Percentiles rank a stretch among this genome's conserved stretches.
Evolutionary conservation across 2,113 vertebrate genomes (phyloP).

Genomic region (Psittacara wagleri): DNA sequence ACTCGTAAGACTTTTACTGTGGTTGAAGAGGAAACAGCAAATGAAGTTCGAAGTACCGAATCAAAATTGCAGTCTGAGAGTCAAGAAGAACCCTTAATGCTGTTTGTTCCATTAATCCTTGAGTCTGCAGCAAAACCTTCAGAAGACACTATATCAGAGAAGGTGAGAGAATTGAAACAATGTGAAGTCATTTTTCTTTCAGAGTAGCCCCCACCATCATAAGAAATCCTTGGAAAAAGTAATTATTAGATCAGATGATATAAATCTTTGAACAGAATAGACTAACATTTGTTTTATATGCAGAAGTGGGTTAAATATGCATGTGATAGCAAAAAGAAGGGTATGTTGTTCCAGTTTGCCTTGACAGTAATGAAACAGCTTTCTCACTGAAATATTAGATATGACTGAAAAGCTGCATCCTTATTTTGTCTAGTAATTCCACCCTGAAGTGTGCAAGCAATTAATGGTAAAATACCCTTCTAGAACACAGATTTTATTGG

Average conservation of each 20-base stretch:
- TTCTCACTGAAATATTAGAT: not conserved
- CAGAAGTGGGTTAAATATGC: not conserved
- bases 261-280: not conserved
- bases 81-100: constrained; percentile 52
- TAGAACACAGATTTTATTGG: not conserved
- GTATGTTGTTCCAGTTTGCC: not conserved
- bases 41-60: constrained; percentile 63
- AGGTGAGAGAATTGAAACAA: constrained; percentile 59
- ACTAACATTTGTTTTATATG: not conserved
- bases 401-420: not conserved
- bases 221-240: not conserved
- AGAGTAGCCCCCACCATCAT: not conserved
- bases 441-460: not conserved
- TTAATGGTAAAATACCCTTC: not conserved
- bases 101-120: constrained; percentile 38
- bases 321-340: not conserved
- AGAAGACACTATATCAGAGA: constrained; percentile 60
- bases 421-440: not conserved
- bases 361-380: not conserved
- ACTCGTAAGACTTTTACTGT: constrained; percentile 10
- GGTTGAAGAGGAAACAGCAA: constrained; percentile 59
- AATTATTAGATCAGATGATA: not conserved
- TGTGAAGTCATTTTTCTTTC: not conserved
- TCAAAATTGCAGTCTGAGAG: constrained; percentile 58
- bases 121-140: constrained; percentile 62